Percentiles rank a stretch among this genome's conserved stretches.
Conservation (phyloP, 2,797 vertebrate species). For the Muscicapa comitata region DNA sequence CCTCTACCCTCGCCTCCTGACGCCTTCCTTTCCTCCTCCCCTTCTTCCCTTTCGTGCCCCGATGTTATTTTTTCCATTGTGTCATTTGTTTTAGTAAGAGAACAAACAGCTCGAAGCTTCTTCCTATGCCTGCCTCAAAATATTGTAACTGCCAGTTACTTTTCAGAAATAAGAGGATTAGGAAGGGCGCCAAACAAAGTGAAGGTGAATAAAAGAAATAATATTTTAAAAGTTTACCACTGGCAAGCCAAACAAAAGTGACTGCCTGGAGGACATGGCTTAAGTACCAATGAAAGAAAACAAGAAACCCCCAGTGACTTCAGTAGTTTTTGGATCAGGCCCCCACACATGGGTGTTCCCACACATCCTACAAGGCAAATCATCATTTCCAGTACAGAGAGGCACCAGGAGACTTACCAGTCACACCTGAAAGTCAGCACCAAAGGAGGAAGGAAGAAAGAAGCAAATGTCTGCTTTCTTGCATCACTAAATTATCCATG, state of each 20-base stretch:
- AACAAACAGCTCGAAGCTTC: constrained; percentile 16
- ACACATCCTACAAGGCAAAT: neutral
- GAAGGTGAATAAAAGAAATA: neutral
- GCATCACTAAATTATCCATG: neutral
- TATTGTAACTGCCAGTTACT: neutral
- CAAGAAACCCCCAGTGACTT: neutral
- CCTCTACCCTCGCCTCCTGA: neutral
- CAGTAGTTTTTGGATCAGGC: neutral
- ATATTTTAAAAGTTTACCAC: neutral
- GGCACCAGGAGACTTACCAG: neutral
- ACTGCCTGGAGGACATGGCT: neutral
- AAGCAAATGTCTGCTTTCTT: neutral
- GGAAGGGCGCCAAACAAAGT: neutral
- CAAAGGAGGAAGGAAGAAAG: neutral
- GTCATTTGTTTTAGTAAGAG: constrained; percentile 31
- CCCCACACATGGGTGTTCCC: rapidly evolving
- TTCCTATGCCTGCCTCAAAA: neutral
- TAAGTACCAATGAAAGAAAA: neutral
- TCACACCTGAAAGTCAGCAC: neutral
- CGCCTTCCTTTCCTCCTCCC: neutral
- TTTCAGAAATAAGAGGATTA: constrained; percentile 52
- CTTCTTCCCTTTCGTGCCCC: neutral
- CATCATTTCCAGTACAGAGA: neutral
- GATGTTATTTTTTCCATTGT: constrained; percentile 15
- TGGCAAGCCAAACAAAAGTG: neutral